Evolutionary conservation across 2,797 vertebrate genomes (phyloP).

Genomic region (Sciaenops ocellatus): DNA sequence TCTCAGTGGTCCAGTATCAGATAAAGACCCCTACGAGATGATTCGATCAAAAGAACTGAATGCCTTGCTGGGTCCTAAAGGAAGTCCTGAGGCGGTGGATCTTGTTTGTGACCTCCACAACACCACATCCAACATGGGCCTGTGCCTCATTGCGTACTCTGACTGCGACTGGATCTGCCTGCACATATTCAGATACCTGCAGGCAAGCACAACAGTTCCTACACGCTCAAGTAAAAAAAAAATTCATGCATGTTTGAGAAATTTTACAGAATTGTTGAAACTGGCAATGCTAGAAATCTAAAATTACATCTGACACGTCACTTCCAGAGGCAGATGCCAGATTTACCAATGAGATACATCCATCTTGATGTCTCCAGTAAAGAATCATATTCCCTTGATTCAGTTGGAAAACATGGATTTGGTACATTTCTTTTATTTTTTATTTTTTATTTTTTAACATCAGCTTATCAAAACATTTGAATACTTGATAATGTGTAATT

Average conservation of each 20-base stretch:
- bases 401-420: slow-evolving; percentile 85
- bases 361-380: slow-evolving; percentile 76
- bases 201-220: slow-evolving; percentile 68
- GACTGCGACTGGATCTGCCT: slow-evolving; percentile 80
- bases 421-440: slow-evolving; percentile 67
- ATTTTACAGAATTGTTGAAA: background rate
- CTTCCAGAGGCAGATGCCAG: slow-evolving; percentile 80
- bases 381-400: slow-evolving; percentile 83
- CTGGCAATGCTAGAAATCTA: background rate
- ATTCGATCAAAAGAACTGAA: slow-evolving; percentile 80
- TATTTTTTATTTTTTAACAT: background rate
- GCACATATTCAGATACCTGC: slow-evolving; percentile 86
- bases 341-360: slow-evolving; percentile 80
- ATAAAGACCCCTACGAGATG: slow-evolving; percentile 79
- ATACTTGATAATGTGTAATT: background rate
- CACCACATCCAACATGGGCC: slow-evolving; percentile 88
- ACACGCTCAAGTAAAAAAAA: background rate
- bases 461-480: background rate
- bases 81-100: slow-evolving; percentile 66
- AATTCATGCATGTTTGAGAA: background rate
- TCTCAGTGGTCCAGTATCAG: slow-evolving; percentile 69
- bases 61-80: slow-evolving; percentile 77
- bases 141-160: slow-evolving; percentile 82
- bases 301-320: slow-evolving; percentile 3
- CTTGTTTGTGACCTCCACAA: slow-evolving; percentile 86